Evolutionary conservation across 2,797 vertebrate genomes (phyloP).

Genomic region (Hapalemur alaotrensis): DNA sequence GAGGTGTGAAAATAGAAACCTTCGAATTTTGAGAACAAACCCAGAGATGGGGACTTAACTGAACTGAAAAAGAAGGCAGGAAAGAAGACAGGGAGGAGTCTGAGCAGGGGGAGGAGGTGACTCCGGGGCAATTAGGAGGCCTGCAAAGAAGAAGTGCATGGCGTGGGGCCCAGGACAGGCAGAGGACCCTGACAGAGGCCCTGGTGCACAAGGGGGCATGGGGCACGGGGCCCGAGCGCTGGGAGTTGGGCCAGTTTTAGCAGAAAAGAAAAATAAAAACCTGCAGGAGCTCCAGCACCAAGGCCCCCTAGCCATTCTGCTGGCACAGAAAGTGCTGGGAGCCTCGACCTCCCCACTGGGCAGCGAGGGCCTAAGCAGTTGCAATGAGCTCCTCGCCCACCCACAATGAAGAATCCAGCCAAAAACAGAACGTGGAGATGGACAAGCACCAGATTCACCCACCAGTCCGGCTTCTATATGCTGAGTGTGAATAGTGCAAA

Average conservation of each 20-base stretch:
- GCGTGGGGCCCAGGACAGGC: fast-evolving
- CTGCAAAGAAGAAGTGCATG: background rate
- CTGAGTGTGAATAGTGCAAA: fast-evolving
- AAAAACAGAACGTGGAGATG: background rate
- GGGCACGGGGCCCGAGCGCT: too few species aligned
- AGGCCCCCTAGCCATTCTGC: background rate
- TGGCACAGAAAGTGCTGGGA: background rate
- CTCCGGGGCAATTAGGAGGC: background rate
- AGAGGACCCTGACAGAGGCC: background rate
- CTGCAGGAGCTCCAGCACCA: background rate
- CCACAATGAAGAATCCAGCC: too few species aligned
- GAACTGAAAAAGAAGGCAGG: constrained; percentile 74
- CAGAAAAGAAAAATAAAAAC: background rate
- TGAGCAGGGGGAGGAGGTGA: background rate
- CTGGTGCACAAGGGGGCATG: fast-evolving
- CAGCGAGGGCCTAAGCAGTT: background rate
- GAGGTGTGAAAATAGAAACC: constrained; percentile 86
- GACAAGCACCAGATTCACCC: background rate
- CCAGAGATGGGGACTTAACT: constrained; percentile 70
- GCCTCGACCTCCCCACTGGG: background rate
- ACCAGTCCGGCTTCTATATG: too few species aligned
- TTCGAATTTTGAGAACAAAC: constrained; percentile 81
- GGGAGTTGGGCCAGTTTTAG: background rate
- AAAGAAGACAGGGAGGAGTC: background rate
- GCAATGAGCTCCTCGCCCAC: background rate